phyloP scores from a whole-genome alignment of 2,797 vertebrate genomes.

The Lacerta bilineata region DNA sequence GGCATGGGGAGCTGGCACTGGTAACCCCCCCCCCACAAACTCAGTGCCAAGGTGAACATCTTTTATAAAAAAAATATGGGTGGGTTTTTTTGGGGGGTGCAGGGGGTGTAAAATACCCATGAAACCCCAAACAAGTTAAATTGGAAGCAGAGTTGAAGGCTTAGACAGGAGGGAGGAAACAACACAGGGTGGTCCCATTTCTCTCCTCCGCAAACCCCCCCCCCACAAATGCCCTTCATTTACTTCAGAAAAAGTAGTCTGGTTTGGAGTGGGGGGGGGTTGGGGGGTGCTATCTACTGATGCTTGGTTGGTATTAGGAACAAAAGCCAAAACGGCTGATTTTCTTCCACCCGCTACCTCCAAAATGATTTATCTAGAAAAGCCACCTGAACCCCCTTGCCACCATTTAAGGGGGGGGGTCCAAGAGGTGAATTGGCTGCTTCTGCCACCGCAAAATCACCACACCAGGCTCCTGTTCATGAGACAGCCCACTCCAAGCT shows the following conservation, averaged over 20 bases:
- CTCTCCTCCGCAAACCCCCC: too few species aligned
- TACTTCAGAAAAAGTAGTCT: not conserved
- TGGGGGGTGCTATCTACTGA: not conserved
- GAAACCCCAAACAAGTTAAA: not conserved
- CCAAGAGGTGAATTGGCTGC: too few species aligned
- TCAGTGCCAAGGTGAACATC: too few species aligned
- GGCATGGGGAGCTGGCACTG: not conserved
- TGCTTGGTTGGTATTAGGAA: too few species aligned
- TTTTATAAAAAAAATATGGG: not conserved
- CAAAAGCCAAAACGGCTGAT: not conserved
- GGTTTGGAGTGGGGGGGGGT: not conserved
- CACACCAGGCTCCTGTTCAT: not conserved
- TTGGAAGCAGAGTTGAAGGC: not conserved
- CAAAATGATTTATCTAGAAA: not conserved
- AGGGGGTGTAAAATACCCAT: too few species aligned
- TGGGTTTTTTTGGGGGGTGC: too few species aligned
- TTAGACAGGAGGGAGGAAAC: not conserved
- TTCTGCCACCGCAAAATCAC: too few species aligned
- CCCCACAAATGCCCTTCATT: too few species aligned
- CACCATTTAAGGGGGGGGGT: not conserved
- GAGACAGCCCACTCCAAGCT: not conserved
- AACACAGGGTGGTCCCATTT: not conserved
- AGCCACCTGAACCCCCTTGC: not conserved
- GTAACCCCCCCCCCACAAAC: too few species aligned
- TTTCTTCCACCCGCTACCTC: not conserved